Evolutionary conservation across 2,113 vertebrate genomes (phyloP), one percentile per base, ranked within the genome.

Genomic region (Cygnus buccinator): DNA sequence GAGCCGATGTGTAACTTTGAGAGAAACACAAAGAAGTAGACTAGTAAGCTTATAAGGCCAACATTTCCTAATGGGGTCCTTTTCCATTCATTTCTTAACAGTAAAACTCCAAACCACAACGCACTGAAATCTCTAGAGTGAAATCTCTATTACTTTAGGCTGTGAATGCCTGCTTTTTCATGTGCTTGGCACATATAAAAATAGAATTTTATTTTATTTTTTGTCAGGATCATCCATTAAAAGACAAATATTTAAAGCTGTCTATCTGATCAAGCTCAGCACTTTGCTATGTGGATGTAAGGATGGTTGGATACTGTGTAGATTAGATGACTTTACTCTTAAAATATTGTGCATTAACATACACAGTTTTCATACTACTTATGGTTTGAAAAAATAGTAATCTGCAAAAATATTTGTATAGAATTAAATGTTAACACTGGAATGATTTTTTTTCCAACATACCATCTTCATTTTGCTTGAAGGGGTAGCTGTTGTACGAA

Each of bases 71-170:
- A 29, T 44, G 52, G 22, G 78, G n/a, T 50, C 20, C 12, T 52
- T 73, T 84, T 80, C 52, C 48, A 80, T 89, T 92, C 17, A 59
- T 50, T 88, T 90, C 48, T 88, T 94, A 57, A 66, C 63, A 87
- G 65, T 66, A 78, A 75, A 90, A 54, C 28, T 73, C 15, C 33
- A 93, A 94, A 88, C 21, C 61, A 79, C 0, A 3, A 76, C 67
- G 39, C 50, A 79, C 35, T 83, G 57, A 85, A 68, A 85, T 54
- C 85, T 79, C 55, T 61, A 9, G 44, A 88, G 52, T 35, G 8
- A 92, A 72, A 73, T 73, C 79, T 68, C 52, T 65, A 13, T 74
- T 94, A 54, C 18, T 68, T 85, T 82, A 75, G 35, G 13, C 19
- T 76, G 18, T 5, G 5, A 82, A 29, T 37, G 5, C 21, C 4